Evolutionary conservation across 2,888 invertebrate species (phyloP), one percentile per base, ranked within the genome.

Genomic region (Diogma glabrata): DNA sequence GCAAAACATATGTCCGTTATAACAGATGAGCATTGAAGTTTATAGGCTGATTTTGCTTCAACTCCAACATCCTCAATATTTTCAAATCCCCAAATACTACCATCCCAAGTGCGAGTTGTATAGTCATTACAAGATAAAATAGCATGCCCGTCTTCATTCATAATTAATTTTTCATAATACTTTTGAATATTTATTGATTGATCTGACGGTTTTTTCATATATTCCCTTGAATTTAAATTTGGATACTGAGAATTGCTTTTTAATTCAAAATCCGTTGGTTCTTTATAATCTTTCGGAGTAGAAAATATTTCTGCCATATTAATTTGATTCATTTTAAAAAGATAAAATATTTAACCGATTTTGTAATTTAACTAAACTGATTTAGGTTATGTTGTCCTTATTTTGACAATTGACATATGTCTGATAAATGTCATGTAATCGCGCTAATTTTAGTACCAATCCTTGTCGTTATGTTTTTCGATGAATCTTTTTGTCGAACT

Each of bases 151-250:
- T 59, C 53, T 3, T 59, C 56, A 51, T 66, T 64, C 14, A 61
- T 55, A 4, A 61, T 56, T 4, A 69, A 55, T 43, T 61, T 61
- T 55, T 69, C 70, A 60, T 64, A 69, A 47, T 63, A 64, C 22
- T 60, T 59, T 28, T 64, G 62, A 53, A 67, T 58, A 12, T 64
- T 63, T 19, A 63, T 58, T 5, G 60, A 60, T 8, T 60, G 55
- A 53, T 68, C 63, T 1, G 61, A 59, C 16, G 63, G 58, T 16
- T 64, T 64, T 14, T 62, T 63, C 12, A 64, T 64, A 55, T 67
- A 65, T 52, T 69, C 69, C 10, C 59, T 57, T 4, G 66, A 66
- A 58, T 69, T 69, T 10, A 69, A 58, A 59, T 69, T 69, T 5
- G 69, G 69, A 55, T 67, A 68, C n/a, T 63, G 56, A 1, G 66